A percentile compares a stretch with the other conserved stretches of the same genome.
phyloP scores from a whole-genome alignment of 2,888 invertebrate species.

The Schrankia costaestrigalis region DNA sequence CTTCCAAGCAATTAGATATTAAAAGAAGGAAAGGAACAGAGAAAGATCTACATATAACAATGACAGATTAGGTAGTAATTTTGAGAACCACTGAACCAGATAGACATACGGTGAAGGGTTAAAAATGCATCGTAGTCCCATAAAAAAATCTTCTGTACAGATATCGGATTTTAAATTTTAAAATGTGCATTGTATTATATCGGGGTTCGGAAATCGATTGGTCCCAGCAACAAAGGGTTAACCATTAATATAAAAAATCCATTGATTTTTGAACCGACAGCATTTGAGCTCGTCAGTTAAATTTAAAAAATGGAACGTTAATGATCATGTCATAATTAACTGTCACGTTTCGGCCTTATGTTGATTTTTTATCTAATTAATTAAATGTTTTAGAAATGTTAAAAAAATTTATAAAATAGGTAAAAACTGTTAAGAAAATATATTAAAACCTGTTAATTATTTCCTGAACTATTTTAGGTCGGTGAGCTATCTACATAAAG shows the following conservation, averaged over 20 bases:
- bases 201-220: conserved; percentile 78
- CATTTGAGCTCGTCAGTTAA: conserved; percentile 52
- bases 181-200: conserved; percentile 79
- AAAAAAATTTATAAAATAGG: too few relatives aligned
- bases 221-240: conserved; percentile 73
- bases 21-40: too few relatives aligned
- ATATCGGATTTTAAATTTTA: conserved; percentile 81
- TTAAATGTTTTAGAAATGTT: too few relatives aligned
- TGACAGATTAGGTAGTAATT: background rate
- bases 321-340: conserved; percentile 25
- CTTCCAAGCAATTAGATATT: too few relatives aligned
- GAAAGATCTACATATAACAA: too few relatives aligned
- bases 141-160: conserved; percentile 72
- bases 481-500: too few relatives aligned
- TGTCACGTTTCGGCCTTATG: background rate
- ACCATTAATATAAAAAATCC: conserved; percentile 73
- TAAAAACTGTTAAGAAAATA: too few relatives aligned
- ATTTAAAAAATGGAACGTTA: conserved; percentile 31
- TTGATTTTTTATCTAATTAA: too few relatives aligned
- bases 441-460: too few relatives aligned
- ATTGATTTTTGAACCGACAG: conserved; percentile 70
- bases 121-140: conserved; percentile 77
- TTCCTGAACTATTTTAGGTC: too few relatives aligned
- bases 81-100: conserved; percentile 50
- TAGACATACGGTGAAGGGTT: conserved; percentile 76